Conservation (phyloP, 2,888 invertebrate species). For the Hypercompe scribonia region DNA sequence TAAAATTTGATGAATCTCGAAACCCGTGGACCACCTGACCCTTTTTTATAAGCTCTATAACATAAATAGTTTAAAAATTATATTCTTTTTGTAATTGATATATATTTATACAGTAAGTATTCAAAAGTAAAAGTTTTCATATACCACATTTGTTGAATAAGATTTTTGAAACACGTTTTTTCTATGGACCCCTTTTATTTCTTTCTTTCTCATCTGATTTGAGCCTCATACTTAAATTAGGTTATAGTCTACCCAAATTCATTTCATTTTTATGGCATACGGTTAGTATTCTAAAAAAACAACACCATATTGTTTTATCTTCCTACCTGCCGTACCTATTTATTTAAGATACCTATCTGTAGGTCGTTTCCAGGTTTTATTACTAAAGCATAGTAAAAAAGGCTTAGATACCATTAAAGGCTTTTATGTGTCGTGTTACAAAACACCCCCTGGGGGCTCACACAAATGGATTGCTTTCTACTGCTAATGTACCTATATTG, state of each 20-base stretch:
- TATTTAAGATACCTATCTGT: background rate
- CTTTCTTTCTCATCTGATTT: no score
- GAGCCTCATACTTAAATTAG: background rate
- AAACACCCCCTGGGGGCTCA: constrained; percentile 38
- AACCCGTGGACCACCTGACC: no score
- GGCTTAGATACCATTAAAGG: constrained; percentile 46
- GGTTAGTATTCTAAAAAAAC: background rate
- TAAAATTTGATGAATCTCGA: no score
- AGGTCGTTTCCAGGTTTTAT: constrained; percentile 35
- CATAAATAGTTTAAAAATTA: no score
- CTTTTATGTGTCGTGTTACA: constrained; percentile 48
- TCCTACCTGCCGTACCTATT: background rate
- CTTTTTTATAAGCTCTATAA: no score
- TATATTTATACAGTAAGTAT: no score
- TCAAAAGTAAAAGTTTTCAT: background rate
- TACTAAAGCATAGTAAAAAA: constrained; percentile 53
- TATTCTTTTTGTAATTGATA: no score
- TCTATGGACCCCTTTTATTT: no score
- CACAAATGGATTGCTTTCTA: constrained; percentile 46
- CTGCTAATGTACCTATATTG: constrained; percentile 21
- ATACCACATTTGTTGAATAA: background rate
- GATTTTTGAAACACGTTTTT: no score
- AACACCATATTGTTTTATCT: background rate
- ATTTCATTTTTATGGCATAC: background rate
- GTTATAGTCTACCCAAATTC: background rate